Evolutionary conservation across 2,113 vertebrate species (phyloP).

Genomic region (Prochilodus magdalenae): DNA sequence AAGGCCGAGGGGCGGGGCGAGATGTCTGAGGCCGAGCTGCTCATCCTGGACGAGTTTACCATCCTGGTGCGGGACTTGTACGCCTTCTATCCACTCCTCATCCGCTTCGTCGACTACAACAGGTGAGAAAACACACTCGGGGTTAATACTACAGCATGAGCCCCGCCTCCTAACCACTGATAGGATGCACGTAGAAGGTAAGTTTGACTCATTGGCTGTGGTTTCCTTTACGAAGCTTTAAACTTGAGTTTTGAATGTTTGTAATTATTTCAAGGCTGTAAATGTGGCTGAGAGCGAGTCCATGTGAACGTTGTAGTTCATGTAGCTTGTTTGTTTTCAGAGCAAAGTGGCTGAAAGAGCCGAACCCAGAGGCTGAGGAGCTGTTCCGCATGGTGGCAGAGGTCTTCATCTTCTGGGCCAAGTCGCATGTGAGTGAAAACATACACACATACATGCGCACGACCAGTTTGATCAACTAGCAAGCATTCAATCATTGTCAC

Average conservation of each 20-base stretch:
- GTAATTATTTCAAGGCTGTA: too few relatives aligned
- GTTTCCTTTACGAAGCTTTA: too few relatives aligned
- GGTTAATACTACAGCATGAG: too few relatives aligned
- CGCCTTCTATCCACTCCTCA: slow-evolving; percentile 96
- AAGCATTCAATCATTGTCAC: background rate
- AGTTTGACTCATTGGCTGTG: too few relatives aligned
- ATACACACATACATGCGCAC: background rate
- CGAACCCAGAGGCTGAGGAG: slow-evolving; percentile 88
- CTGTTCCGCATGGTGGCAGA: slow-evolving; percentile 98
- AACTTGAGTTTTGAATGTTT: too few relatives aligned
- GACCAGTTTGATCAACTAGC: background rate
- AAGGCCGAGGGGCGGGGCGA: slow-evolving; percentile 93
- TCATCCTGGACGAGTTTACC: slow-evolving; percentile 96
- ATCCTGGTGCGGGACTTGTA: slow-evolving; percentile 92
- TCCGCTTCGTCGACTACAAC: slow-evolving; percentile 97
- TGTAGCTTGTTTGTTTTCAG: slow-evolving; percentile 67
- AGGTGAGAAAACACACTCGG: slow-evolving; percentile 73
- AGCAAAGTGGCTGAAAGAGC: slow-evolving; percentile 93
- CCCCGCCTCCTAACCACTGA: too few relatives aligned
- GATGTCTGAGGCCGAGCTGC: slow-evolving; percentile 95
- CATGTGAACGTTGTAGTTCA: background rate
- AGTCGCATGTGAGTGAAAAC: slow-evolving; percentile 87
- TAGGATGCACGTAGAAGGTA: too few relatives aligned
- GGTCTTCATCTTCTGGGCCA: slow-evolving; percentile 97
- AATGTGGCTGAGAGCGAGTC: background rate